Evolutionary conservation across 1,140 invertebrate genomes (phyloP).

Genomic region (Halictus rubicundus): DNA sequence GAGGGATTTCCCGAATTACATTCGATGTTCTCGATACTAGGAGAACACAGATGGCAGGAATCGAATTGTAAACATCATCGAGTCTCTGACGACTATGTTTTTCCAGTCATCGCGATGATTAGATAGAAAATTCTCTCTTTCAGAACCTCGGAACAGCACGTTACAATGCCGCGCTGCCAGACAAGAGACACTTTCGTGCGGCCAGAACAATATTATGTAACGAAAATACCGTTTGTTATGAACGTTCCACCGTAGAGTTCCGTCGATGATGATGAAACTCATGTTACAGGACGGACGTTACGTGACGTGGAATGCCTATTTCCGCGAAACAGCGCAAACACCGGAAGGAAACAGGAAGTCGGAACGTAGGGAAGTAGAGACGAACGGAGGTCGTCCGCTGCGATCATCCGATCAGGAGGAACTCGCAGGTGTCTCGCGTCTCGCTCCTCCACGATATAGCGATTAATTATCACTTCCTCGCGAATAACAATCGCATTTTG

Average conservation of each 20-base stretch:
- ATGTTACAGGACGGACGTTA: too few relatives aligned
- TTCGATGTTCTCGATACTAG: slow-evolving; percentile 30
- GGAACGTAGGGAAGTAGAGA: slow-evolving; percentile 61
- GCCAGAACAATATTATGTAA: too few relatives aligned
- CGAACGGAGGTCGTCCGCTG: slow-evolving; percentile 48
- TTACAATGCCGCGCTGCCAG: neutral
- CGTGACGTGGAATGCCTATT: too few relatives aligned
- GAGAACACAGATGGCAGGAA: neutral
- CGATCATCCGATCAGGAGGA: neutral
- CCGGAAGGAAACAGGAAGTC: slow-evolving; percentile 67
- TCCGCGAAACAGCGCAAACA: slow-evolving; percentile 13
- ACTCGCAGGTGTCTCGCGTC: neutral
- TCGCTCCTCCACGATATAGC: too few relatives aligned
- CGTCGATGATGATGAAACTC: too few relatives aligned
- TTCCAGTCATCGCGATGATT: neutral
- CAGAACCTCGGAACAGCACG: too few relatives aligned
- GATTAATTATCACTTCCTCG: too few relatives aligned
- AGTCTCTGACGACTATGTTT: neutral
- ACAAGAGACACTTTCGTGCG: too few relatives aligned
- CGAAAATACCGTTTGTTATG: too few relatives aligned
- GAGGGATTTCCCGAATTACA: slow-evolving; percentile 1
- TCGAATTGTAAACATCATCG: neutral
- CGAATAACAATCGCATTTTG: too few relatives aligned
- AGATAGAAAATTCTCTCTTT: too few relatives aligned
- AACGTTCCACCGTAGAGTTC: too few relatives aligned